Evolutionary conservation across 1,140 invertebrate species (phyloP), one percentile per base, ranked within the genome.

Genomic region (Leptopilina clavipes): DNA sequence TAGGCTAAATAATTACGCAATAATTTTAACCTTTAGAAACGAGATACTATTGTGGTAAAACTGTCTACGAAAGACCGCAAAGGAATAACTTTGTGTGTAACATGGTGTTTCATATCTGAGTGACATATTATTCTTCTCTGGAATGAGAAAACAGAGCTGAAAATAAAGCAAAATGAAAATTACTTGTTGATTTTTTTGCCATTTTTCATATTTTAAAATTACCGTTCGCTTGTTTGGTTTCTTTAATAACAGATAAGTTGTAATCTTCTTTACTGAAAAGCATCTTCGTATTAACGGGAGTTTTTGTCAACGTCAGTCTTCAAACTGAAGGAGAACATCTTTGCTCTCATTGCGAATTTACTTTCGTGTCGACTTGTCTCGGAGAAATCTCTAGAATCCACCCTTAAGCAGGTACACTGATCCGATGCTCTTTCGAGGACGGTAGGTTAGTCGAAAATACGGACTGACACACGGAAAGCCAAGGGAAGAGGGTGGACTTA

Each of bases 331-430:
- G 14, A 31, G 59, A 65, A 65, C 59, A 65, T 65, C 59, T 65
- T 65, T 65, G 59, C 59, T 37, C 59, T 65, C 59, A 65, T 65
- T 65, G 25, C 59, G 22, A 65, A 65, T 65, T 65, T 65, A 65
- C 59, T 65, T 65, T 31, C 59, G 59, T 65, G 59, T 65, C 59
- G 59, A 65, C 59, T 65, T 65, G 59, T 65, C 59, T 65, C 22
- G 25, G 14, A 22, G 59, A 65, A 65, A 65, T 65, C 59, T 65
- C 59, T 65, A 65, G 59, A 65, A 65, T 65, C 59, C 59, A n/a
- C 25, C 25, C 59, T 65, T 65, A 65, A 65, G 59, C 59, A 65
- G 22, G 59, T 65, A 65, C 59, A 65, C 59, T 65, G 59, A 65
- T 65, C 59, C 59, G 59, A 65, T 65, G 59, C 59, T 65, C 59